Evolutionary conservation across 1,140 invertebrate species (phyloP), one percentile per base, ranked within the genome.

Genomic region (Neoseiulus cucumeris): DNA sequence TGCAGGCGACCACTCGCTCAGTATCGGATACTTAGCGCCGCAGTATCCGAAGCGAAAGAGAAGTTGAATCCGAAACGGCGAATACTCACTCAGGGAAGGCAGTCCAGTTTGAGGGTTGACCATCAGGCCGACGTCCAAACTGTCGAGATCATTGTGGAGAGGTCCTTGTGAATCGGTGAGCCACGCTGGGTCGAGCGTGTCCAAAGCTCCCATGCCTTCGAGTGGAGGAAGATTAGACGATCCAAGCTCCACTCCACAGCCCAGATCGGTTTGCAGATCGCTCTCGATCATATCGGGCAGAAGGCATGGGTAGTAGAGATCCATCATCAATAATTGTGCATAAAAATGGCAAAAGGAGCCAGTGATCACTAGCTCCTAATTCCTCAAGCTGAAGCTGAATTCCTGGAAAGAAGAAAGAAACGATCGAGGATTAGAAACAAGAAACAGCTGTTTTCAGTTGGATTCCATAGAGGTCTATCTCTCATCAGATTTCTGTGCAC

Each of bases 101-200:
- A 76, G 66, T 28, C 72, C 75, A 42, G 74, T 75, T 65, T 75
- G 74, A 20, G 75, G 75, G 65, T 77, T 76, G 7, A 77, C 75
- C 59, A 76, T 64, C 25, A 75, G 68, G 69, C 70, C 68, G 42
- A 70, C 45, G 65, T 59, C 51, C 25, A 59, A 33, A 59, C 51
- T 59, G 51, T 59, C 51, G 51, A 59, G 51, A 33, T 59, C 51
- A 33, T 59, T 59, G 51, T 59, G 25, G 9, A 59, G 51, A 14
- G 51, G 51, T 17, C 51, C 51, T 33, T 59, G 51, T 25, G 51
- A 59, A 33, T 59, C 51, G 51, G 25, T 59, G 25, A 59, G 51
- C 51, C 51, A 59, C 33, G 51, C 25, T 25, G 51, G 51, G 51
- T 59, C 51, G 25, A 59, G 51, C 14, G 25, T 59, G 51, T 59